These are phyloP conservation scores for Hippocampus kuda DNA, from an alignment of 2,797 vertebrate genomes.

Conservation along the genomic window DNA sequence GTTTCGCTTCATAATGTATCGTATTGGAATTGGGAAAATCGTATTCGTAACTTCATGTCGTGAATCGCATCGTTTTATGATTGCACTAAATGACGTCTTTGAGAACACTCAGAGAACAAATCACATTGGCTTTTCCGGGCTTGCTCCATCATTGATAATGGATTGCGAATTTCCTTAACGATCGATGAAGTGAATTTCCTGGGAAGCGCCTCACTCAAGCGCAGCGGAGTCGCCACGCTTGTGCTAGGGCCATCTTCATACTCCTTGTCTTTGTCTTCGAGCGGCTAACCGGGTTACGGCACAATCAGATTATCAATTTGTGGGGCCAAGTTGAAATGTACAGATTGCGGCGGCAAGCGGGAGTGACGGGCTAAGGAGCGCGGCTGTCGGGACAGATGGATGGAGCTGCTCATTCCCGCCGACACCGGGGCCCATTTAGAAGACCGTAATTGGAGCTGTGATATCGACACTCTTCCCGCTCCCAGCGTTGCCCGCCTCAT, in stretches of 20 bases:
- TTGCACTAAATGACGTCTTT: no score
- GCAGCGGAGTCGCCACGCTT: not conserved
- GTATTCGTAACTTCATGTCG: no score
- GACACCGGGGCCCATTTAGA: slow-evolving; percentile 77
- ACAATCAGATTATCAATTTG: slow-evolving; percentile 85
- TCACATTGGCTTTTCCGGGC: not conserved
- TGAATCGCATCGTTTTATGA: no score
- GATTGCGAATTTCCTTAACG: not conserved
- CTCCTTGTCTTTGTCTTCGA: not conserved
- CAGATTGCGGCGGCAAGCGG: slow-evolving; percentile 72
- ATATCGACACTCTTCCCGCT: slow-evolving; percentile 77
- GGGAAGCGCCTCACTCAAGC: not conserved
- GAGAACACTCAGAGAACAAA: not conserved
- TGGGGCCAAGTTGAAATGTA: slow-evolving; percentile 76
- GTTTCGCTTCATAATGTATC: no score
- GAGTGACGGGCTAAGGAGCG: slow-evolving; percentile 75
- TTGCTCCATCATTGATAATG: not conserved
- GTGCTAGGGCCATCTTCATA: not conserved
- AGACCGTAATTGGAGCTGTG: slow-evolving; percentile 78
- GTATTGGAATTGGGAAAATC: no score
- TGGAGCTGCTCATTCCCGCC: slow-evolving; percentile 72
- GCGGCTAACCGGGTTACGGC: slow-evolving; percentile 72
- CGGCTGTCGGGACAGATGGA: slow-evolving; percentile 74
- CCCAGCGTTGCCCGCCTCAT: slow-evolving; percentile 60
- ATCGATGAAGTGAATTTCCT: not conserved